Conservation (phyloP, 2,888 invertebrate species). For the Dicyrtomina minuta region DNA sequence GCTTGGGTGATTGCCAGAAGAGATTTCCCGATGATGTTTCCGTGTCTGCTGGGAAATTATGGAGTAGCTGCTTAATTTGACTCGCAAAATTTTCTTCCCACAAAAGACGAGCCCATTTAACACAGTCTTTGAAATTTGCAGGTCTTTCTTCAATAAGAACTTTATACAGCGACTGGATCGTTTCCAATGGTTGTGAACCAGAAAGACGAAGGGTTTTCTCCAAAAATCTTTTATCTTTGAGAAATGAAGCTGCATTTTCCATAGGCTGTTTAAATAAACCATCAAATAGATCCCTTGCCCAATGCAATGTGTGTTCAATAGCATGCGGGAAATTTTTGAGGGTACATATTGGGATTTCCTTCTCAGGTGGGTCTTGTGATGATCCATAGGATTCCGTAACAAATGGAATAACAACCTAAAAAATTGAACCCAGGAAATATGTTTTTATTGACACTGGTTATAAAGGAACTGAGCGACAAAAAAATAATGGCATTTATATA, state of each 20-base stretch:
- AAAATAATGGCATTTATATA: too few species aligned
- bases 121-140: constrained; percentile 77
- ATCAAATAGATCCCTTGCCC: constrained; percentile 91
- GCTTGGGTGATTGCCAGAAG: too few species aligned
- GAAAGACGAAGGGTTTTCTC: constrained; percentile 82
- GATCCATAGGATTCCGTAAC: constrained; percentile 93
- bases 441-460: too few species aligned
- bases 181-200: constrained; percentile 85
- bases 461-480: too few species aligned
- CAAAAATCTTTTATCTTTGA: too few species aligned
- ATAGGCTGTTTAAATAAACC: constrained; percentile 88
- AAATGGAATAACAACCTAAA: constrained; percentile 85
- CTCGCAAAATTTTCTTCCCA: too few species aligned
- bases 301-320: constrained; percentile 91
- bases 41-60: constrained; percentile 94
- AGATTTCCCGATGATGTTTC: constrained; percentile 81
- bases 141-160: constrained; percentile 86
- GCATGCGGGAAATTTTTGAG: constrained; percentile 99
- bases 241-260: too few species aligned
- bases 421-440: not conserved
- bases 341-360: constrained; percentile 99
- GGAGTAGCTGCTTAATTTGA: constrained; percentile 93
- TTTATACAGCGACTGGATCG: constrained; percentile 74
- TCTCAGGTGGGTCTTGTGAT: constrained; percentile 96
- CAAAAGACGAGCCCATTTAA: constrained; percentile 76